Base-by-base conservation (phyloP, 2,888 invertebrate species). In the Zootermopsis nevadensis region DNA sequence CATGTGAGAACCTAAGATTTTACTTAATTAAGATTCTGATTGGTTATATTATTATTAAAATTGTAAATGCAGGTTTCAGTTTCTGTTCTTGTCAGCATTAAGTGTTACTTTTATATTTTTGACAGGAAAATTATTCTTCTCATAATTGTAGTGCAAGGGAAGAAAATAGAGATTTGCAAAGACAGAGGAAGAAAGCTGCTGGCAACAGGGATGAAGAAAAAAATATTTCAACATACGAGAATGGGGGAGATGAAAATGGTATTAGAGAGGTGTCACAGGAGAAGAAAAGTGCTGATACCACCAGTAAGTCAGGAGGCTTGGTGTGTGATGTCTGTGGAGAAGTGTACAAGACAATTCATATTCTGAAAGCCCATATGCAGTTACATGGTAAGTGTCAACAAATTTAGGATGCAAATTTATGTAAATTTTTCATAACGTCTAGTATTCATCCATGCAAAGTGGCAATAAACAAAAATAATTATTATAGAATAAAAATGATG, bases 321-420 rank as follows among this genome's bases (percentile, higher is more conserved):
- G 88, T 91, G 7, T 92, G 92, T 85, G 89, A 91, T 83, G 87
- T 89, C 31, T 92, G 92, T 87, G 91, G 91, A 1, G 89, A 89
- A 83, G 86, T 87, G 12, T 91, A 90, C 85, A 88, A 88, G 33
- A 89, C 88, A 77, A 86, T 86, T 4, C 88, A 89, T 85, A 90
- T 89, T 83, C 87, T 91, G 31, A 89, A 89, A 83, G 89, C 90
- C 85, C 93, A 92, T 86, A 88, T 90, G 85, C 88, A 88, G 83
- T 87, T 88, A 1, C 89, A 89, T 85, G 87, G 88, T 86, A 87
- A 87, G 84, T 24, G 30, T 55, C 31, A 2, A 1, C 12, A 19
- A 12, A 48, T 48, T 48, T 48, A 15, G 19, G 48, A 12, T 48
- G 19, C 3, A 19, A 48, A 12, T 48, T 48, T 19, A 48, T 19